Evolutionary conservation across 2,888 invertebrate genomes (phyloP), one percentile per base, ranked within the genome.

Genomic region (Morpho helenor): DNA sequence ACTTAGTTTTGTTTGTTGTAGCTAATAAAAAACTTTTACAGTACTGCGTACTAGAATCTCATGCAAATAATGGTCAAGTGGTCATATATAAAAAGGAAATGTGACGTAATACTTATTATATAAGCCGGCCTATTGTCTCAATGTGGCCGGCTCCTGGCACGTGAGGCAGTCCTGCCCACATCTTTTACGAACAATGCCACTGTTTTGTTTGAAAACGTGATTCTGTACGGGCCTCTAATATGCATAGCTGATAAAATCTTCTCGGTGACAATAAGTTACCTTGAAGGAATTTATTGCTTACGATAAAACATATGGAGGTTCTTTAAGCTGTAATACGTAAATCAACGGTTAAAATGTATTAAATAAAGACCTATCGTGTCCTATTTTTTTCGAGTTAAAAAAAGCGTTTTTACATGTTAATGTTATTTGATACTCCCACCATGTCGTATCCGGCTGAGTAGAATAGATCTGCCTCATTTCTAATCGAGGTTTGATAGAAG

Each of bases 111-210:
- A 48, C 53, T n/a, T 57, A 44, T 59, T 56, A 59, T 49, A 47
- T 51, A 59, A 63, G 42, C 40, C n/a, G 10, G 46, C 31, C 53
- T 56, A 62, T 60, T 61, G 59, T 51, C 62, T 46, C 31, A 56
- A 48, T 55, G 63, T 63, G 71, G 70, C 67, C 63, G 69, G 64
- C 61, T 68, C 71, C 79, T 77, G 80, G 82, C 79, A 75, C 75
- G 79, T 75, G 67, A 72, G 74, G 66, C 72, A 79, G 80, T 73
- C 71, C 70, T 76, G 63, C 71, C 71, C 68, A 72, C 73, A 71
- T 73, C 72, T 75, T 76, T 75, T 73, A 74, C 68, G 76, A 72
- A 85, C 85, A 87, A 84, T 84, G 74, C 77, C 60, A 68, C 70
- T 71, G 77, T 78, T 80, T 79, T 79, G 81, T 83, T 76, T 71